These are phyloP conservation scores for Caenorhabditis afra DNA, from an alignment of 2,888 invertebrate species.

Conservation along the genomic window DNA sequence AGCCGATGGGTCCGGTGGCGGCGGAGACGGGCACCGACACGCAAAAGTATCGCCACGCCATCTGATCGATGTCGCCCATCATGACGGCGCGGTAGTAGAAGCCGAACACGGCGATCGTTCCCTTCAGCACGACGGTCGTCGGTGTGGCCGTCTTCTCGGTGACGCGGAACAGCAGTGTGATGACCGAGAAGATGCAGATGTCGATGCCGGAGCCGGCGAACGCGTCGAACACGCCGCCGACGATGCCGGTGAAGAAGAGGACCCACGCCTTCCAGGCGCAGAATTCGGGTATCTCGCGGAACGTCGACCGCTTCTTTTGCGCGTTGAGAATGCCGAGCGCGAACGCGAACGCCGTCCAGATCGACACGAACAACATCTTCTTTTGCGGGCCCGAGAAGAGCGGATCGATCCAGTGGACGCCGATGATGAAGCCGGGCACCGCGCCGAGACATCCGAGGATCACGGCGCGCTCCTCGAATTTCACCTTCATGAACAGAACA, in stretches of 20 bases:
- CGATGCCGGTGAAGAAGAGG: slow-evolving; percentile 77
- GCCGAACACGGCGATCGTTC: slow-evolving; percentile 74
- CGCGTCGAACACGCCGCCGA: slow-evolving; percentile 80
- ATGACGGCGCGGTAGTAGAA: slow-evolving; percentile 77
- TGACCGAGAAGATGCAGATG: slow-evolving; percentile 79
- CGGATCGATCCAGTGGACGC: slow-evolving; percentile 77
- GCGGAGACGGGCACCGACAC: slow-evolving; percentile 69
- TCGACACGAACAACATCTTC: slow-evolving; percentile 81
- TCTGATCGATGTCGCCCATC: slow-evolving; percentile 70
- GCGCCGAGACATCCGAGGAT: slow-evolving; percentile 76
- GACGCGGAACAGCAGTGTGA: slow-evolving; percentile 77
- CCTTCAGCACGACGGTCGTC: slow-evolving; percentile 80
- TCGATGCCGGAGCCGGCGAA: slow-evolving; percentile 80
- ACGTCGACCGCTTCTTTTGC: slow-evolving; percentile 74
- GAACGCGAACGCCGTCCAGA: slow-evolving; percentile 80
- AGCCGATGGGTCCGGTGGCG: slow-evolving; percentile 74
- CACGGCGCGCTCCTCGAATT: slow-evolving; percentile 77
- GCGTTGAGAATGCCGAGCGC: slow-evolving; percentile 80
- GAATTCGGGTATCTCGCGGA: slow-evolving; percentile 73
- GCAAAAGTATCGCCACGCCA: slow-evolving; percentile 75
- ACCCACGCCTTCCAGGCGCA: slow-evolving; percentile 75
- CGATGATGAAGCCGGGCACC: slow-evolving; percentile 78
- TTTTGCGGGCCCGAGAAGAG: slow-evolving; percentile 76
- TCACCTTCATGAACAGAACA: slow-evolving; percentile 79
- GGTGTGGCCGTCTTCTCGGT: slow-evolving; percentile 80